Base-by-base conservation (phyloP, 1,140 invertebrate species). In the Pseudomyrmex dendroicus region DNA sequence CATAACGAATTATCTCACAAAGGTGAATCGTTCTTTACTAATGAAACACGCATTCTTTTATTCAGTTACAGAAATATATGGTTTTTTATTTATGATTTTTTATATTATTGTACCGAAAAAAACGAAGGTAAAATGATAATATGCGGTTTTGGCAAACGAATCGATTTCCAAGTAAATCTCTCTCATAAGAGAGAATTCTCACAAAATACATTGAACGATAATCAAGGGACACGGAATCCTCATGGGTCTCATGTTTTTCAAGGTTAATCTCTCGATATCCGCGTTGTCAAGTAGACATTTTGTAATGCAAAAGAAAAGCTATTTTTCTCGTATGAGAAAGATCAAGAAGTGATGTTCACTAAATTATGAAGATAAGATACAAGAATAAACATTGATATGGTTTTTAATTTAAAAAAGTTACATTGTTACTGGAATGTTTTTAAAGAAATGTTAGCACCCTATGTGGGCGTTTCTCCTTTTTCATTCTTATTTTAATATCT, bases 241-340 rank as follows among this genome's bases (percentile, higher is more conserved):
- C 50, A 52, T 12, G 35, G 44, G 1, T 46, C 22, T 61, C 48
- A 54, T 56, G 64, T 25, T 44, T 22, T 46, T n/a, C 62, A 68
- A 44, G 57, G 62, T 87, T 83, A 88, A 88, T 88, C 73, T 66
- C 22, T 59, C 73, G 73, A 74, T 85, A 85, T 80, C 56, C 68
- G 46, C 25, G 5, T 17, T 20, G 8, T 15, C 4, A 52, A 22
- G 17, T 54, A 61, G 52, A 17, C 12, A 68, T 77, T 20, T 20
- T 84, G n/a, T 56, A 12, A 22, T 73, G 73, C 57, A 77, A 77
- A 78, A 44, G 59, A 10, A 52, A 22, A 74, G 2, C 10, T 67
- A 74, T 80, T 13, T 13, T 72, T 20, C 12, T 20, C 8, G 25
- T n/a, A 4, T 7, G 52, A 13, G 9, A 48, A 35, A 82, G 22